These are phyloP conservation scores for Eilema griseolum DNA, from an alignment of 2,888 invertebrate genomes.

Conservation along the genomic window DNA sequence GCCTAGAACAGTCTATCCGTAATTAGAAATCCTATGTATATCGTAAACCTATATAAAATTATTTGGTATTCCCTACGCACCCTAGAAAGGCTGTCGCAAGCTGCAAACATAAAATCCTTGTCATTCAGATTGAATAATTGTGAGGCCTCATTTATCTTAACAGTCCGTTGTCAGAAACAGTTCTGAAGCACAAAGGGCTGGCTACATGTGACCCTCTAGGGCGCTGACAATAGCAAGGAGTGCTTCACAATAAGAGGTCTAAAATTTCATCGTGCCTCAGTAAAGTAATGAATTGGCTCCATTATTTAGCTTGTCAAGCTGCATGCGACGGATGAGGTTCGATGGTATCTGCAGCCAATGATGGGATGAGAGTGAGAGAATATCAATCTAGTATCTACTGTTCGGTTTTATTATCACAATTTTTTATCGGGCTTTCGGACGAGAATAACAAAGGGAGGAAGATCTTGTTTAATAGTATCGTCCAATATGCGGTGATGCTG, in stretches of 20 bases:
- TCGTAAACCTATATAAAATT: neutral
- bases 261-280: slow-evolving; percentile 63
- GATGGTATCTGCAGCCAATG: slow-evolving; percentile 42
- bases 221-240: slow-evolving; percentile 64
- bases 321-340: slow-evolving; percentile 51
- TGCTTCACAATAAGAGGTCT: slow-evolving; percentile 65
- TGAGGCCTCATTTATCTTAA: slow-evolving; percentile 77
- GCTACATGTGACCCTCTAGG: slow-evolving; percentile 73
- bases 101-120: slow-evolving; percentile 32
- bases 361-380: slow-evolving; percentile 38
- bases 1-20: neutral
- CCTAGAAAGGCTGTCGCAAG: slow-evolving; percentile 11
- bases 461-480: neutral
- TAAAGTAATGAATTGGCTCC: slow-evolving; percentile 61
- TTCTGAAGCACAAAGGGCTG: slow-evolving; percentile 68
- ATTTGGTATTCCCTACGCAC: slow-evolving; percentile 6
- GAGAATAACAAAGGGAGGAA: neutral
- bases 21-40: neutral
- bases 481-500: neutral
- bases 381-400: slow-evolving; percentile 6
- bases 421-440: neutral
- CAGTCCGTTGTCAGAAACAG: slow-evolving; percentile 74
- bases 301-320: slow-evolving; percentile 56
- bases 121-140: slow-evolving; percentile 72
- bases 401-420: neutral